A percentile compares a stretch with the other conserved stretches of the same genome.
Conservation (phyloP, 2,888 invertebrate genomes). For the Mythimna ferrago region DNA sequence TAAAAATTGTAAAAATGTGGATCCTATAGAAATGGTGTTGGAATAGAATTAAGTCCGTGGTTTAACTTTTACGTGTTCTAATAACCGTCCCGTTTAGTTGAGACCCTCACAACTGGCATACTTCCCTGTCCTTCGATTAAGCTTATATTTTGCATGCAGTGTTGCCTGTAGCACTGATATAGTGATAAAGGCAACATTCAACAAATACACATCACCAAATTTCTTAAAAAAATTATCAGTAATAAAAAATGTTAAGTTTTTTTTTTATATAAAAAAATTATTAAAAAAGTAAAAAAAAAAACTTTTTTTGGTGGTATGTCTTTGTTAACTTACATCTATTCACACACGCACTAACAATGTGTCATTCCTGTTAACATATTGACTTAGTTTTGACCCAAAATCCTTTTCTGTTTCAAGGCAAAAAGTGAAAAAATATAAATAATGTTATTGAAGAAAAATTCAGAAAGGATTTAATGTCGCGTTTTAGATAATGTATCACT, state of each 20-base stretch:
- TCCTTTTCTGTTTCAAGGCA: slow-evolving; percentile 45
- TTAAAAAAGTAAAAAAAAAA: neutral
- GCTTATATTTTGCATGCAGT: slow-evolving; percentile 83
- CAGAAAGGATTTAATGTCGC: slow-evolving; percentile 59
- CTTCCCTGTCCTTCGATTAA: slow-evolving; percentile 87
- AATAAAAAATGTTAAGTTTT: neutral
- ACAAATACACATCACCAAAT: slow-evolving; percentile 69
- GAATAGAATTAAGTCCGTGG: slow-evolving; percentile 64
- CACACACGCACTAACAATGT: slow-evolving; percentile 86
- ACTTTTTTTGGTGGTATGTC: slow-evolving; percentile 64
- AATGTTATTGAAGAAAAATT: slow-evolving; percentile 3
- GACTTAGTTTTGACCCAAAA: slow-evolving; percentile 57
- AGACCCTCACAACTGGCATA: slow-evolving; percentile 78
- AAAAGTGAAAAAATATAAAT: neutral
- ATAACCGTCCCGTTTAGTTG: slow-evolving; percentile 50
- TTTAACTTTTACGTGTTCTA: slow-evolving; percentile 54
- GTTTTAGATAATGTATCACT: slow-evolving; percentile 60
- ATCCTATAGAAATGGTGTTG: slow-evolving; percentile 72
- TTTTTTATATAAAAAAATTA: too few relatives aligned
- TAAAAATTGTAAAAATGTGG: slow-evolving; percentile 63
- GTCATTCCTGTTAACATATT: slow-evolving; percentile 83
- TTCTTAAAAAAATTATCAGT: neutral
- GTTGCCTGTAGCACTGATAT: slow-evolving; percentile 69
- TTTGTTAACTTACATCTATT: slow-evolving; percentile 75
- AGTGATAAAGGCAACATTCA: slow-evolving; percentile 72